A percentile compares a stretch with the other conserved stretches of the same genome.
Evolutionary conservation across 2,888 invertebrate genomes (phyloP).

Genomic region (Diadegma fenestrale): DNA sequence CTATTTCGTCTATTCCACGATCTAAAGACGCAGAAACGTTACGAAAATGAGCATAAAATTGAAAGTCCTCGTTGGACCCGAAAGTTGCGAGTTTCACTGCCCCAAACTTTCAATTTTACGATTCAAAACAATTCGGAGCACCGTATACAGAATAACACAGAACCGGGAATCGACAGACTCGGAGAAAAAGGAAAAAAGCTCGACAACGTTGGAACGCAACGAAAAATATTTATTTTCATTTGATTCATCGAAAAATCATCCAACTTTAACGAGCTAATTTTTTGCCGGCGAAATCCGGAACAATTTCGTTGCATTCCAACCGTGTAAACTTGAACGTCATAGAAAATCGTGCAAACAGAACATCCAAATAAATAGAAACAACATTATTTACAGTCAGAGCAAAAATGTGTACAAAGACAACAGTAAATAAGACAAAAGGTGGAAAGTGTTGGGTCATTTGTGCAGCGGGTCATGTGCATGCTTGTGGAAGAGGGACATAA

Average conservation of each 20-base stretch:
- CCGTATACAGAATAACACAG: background rate
- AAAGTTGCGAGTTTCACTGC: too few species aligned
- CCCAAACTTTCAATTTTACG: too few species aligned
- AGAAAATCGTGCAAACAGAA: conserved; percentile 18
- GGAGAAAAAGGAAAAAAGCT: background rate
- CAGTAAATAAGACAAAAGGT: conserved; percentile 27
- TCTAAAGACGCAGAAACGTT: too few species aligned
- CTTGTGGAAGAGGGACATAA: conserved; percentile 6
- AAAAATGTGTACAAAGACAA: conserved; percentile 49
- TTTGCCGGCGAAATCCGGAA: too few species aligned
- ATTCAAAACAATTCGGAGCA: conserved; percentile 24
- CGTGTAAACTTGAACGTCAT: too few species aligned
- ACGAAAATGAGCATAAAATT: too few species aligned
- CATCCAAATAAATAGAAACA: conserved; percentile 22
- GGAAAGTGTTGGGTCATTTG: conserved; percentile 38
- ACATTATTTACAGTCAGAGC: conserved; percentile 33
- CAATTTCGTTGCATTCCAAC: too few species aligned
- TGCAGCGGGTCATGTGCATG: conserved; percentile 53
- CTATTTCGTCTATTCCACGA: too few species aligned
- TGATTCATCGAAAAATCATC: background rate
- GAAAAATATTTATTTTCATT: too few species aligned
- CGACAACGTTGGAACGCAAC: too few species aligned
- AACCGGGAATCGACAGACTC: conserved; percentile 21
- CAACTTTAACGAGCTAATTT: too few species aligned
- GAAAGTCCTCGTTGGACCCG: too few species aligned